Evolutionary conservation across 2,113 vertebrate species (phyloP).

Genomic region (Microcebus lehilahytsara): DNA sequence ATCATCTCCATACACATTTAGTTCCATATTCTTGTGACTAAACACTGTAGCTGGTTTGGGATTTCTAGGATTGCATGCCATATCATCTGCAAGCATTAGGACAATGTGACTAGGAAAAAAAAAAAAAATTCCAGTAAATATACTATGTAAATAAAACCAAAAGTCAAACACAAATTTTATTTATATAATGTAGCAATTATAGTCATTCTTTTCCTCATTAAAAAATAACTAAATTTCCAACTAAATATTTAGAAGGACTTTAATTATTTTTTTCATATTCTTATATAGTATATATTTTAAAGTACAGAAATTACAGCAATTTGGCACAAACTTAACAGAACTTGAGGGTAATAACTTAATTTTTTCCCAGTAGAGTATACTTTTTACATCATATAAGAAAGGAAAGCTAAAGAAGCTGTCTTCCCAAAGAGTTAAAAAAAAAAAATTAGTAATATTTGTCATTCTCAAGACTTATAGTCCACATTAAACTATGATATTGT

Average conservation of each 20-base stretch:
- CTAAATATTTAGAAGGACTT: background rate
- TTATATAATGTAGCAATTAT: too few relatives aligned
- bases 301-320: background rate
- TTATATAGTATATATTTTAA: background rate
- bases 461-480: background rate
- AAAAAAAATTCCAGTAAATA: slow-evolving; percentile 24
- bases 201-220: too few relatives aligned
- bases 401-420: background rate
- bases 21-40: slow-evolving; percentile 99
- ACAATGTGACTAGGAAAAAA: slow-evolving; percentile 92
- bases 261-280: background rate
- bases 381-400: slow-evolving; percentile 1
- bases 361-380: background rate
- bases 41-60: slow-evolving; percentile 98
- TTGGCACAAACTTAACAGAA: background rate
- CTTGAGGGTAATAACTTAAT: background rate
- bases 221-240: too few relatives aligned
- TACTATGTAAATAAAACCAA: background rate
- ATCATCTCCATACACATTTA: slow-evolving; percentile 98
- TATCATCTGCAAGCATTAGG: slow-evolving; percentile 98
- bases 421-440: background rate
- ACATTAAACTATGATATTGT: background rate
- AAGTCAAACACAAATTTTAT: background rate
- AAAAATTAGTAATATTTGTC: background rate
- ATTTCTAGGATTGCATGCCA: slow-evolving; percentile 98